These are phyloP conservation scores for Catharus ustulatus DNA, from an alignment of 2,797 vertebrate genomes.

Conservation along the genomic window DNA sequence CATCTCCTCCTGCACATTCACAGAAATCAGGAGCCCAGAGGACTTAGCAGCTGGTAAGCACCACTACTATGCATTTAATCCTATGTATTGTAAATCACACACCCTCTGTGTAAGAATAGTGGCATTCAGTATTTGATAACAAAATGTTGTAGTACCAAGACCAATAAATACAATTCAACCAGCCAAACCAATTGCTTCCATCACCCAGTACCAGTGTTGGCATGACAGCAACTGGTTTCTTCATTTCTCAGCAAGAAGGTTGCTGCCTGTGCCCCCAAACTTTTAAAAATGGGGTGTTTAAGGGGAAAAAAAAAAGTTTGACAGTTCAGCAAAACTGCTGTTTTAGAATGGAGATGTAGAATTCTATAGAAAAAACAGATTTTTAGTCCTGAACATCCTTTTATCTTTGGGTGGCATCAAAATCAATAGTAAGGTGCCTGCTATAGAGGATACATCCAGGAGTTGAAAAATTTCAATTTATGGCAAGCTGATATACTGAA, in stretches of 20 bases:
- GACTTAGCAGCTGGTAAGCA: neutral
- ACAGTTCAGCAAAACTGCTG: neutral
- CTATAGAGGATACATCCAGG: neutral
- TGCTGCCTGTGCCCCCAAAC: neutral
- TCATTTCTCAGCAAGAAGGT: neutral
- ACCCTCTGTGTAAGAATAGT: fast-evolving
- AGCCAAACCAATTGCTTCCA: neutral
- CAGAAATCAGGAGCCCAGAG: neutral
- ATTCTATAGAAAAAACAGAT: neutral
- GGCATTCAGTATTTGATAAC: neutral
- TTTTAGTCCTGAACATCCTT: neutral
- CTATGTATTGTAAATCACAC: neutral
- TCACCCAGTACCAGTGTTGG: neutral
- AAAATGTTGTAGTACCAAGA: neutral
- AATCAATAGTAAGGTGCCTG: neutral
- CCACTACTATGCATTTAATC: neutral
- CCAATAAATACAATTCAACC: neutral
- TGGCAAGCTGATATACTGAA: neutral
- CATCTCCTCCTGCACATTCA: neutral
- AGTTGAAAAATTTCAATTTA: conserved; percentile 17
- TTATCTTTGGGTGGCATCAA: conserved; percentile 8
- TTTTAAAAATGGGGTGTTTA: neutral
- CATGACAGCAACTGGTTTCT: fast-evolving
- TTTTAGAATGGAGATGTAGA: neutral
- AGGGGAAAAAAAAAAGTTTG: neutral